phyloP scores from a whole-genome alignment of 2,113 vertebrate species.

The Rafetus swinhoei region DNA sequence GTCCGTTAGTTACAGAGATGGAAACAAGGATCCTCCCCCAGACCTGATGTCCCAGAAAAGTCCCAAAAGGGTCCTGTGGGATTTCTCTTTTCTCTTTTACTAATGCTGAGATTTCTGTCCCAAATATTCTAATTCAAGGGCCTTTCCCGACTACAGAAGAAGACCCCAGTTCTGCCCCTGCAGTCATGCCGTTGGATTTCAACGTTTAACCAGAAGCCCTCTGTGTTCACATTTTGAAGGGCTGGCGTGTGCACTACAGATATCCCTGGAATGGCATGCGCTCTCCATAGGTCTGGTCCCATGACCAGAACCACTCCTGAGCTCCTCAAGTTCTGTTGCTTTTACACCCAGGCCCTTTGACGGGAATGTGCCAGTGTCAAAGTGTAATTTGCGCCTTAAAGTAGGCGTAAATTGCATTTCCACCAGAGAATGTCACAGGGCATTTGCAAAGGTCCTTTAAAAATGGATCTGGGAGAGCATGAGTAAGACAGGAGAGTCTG shows the following conservation, averaged over 20 bases:
- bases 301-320: not conserved
- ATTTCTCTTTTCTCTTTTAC: not conserved
- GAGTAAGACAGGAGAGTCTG: not conserved
- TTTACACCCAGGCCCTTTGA: not conserved
- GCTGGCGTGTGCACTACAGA: not conserved
- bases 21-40: not conserved
- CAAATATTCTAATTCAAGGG: not conserved
- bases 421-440: not conserved
- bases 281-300: not conserved
- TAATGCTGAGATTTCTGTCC: not conserved
- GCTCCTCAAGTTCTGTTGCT: no score
- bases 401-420: not conserved
- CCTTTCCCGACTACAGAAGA: not conserved
- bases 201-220: accelerated
- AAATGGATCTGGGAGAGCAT: not conserved
- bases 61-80: not conserved
- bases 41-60: accelerated
- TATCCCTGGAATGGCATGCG: not conserved
- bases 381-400: not conserved
- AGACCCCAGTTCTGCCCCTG: accelerated
- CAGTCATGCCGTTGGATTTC: accelerated
- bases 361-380: not conserved
- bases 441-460: not conserved
- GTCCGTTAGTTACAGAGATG: not conserved
- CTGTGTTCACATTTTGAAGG: not conserved